Base-by-base conservation (phyloP, 2,888 invertebrate genomes). In the Hemistola chrysoprasaria region DNA sequence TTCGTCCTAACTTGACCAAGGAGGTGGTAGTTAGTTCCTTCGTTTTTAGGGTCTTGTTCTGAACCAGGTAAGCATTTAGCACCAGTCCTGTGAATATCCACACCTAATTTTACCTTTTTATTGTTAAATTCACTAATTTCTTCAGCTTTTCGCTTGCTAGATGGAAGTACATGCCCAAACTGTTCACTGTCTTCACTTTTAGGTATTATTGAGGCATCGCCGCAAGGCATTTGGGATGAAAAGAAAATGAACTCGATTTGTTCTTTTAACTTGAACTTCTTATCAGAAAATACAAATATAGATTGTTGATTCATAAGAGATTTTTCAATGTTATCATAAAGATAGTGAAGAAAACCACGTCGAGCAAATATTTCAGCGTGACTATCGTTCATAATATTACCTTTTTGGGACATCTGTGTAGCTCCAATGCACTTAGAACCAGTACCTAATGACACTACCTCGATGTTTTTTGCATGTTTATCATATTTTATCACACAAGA, bases 351-450 rank as follows among this genome's bases (percentile, higher is more conserved):
- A 63, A 98, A 95, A 0, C 93, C 94, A 58, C 98, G 90, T 56
- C 98, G 90, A 3, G 96, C 94, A 33, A 98, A 82, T 11, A 97
- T 91, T 89, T 98, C 98, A 1, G 98, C 97, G 83, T 98, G 98
- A 23, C 95, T 96, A 75, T 98, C 98, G 70, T 95, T 95, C 7
- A 98, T 63, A 45, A 95, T 88, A 58, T 92, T 91, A 1, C 97
- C 97, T 16, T 71, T 72, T 1, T 84, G 62, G 35, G 92, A 92
- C 83, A 94, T 85, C 71, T 92, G 92, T 1, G 82, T 78, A 39
- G 90, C 88, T 1, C 97, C 97, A 49, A 98, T 91, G 75, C 98
- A 98, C 85, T 97, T 98, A 0, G 98, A 95, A 0, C 98, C 98
- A 1, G 96, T 96, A 1, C 96, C 97, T 36, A 97, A 72, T n/a